Conservation (phyloP, 2,797 vertebrate genomes). For the Pantherophis vulpinus region DNA sequence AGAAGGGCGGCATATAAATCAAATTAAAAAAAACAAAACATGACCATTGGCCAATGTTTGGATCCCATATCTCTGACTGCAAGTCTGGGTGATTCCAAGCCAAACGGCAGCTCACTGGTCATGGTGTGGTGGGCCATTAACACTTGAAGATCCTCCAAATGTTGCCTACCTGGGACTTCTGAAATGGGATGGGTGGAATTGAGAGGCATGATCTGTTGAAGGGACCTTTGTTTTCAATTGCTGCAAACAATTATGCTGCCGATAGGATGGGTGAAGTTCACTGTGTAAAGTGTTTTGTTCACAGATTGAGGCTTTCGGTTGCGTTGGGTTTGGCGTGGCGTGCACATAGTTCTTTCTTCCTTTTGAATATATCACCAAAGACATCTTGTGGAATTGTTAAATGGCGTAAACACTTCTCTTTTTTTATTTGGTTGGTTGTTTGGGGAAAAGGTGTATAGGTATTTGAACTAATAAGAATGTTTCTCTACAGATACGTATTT, state of each 20-base stretch:
- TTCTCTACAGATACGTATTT: background rate
- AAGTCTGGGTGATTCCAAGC: background rate
- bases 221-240: background rate
- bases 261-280: background rate
- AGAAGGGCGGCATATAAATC: too few species aligned
- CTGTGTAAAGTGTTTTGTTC: background rate
- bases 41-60: background rate
- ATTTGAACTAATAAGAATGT: constrained; percentile 39
- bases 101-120: background rate
- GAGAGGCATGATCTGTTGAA: background rate
- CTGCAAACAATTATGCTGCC: background rate
- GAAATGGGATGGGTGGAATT: background rate
- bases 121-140: background rate
- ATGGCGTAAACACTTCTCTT: constrained; percentile 29
- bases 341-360: background rate
- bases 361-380: constrained; percentile 55
- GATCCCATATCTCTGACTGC: background rate
- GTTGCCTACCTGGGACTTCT: background rate
- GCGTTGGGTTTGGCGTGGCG: background rate
- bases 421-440: constrained; percentile 2
- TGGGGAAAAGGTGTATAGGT: background rate
- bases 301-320: background rate
- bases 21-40: background rate
- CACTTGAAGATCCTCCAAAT: background rate
- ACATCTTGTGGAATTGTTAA: constrained; percentile 12